These are phyloP conservation scores for Genyomyrus donnyi DNA, from an alignment of 2,113 vertebrate species.

Conservation along the genomic window DNA sequence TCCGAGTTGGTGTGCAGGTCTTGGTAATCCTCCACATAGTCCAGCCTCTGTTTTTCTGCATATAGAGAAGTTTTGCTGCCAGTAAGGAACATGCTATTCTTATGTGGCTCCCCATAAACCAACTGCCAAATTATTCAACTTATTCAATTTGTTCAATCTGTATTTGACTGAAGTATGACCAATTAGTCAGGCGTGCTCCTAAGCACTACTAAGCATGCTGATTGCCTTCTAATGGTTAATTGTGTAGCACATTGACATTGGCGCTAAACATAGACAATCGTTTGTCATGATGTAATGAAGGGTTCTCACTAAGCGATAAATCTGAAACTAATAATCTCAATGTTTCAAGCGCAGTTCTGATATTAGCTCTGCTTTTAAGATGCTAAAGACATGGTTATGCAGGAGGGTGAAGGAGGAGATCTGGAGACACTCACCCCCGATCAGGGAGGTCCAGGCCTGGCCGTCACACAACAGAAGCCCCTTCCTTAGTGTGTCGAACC, in stretches of 20 bases:
- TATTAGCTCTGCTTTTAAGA: neutral
- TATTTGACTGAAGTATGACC: neutral
- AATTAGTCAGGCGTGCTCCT: neutral
- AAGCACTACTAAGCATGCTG: neutral
- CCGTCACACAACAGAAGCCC: conserved; percentile 80
- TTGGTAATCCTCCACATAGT: conserved; percentile 86
- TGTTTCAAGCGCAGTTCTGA: neutral
- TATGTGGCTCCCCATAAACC: neutral
- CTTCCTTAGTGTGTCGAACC: conserved; percentile 72
- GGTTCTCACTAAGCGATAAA: neutral
- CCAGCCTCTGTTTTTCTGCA: conserved; percentile 69
- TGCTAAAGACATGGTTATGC: neutral
- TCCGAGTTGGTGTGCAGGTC: conserved; percentile 75
- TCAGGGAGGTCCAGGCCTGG: conserved; percentile 69
- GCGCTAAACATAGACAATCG: neutral
- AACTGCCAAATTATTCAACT: neutral
- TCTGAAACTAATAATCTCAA: neutral
- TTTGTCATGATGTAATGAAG: neutral
- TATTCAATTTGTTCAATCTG: neutral
- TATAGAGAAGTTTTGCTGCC: neutral
- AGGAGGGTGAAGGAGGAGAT: neutral
- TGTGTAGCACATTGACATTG: neutral
- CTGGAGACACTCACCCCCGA: conserved; percentile 55
- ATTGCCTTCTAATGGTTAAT: neutral
- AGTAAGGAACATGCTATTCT: neutral